Base-by-base conservation (phyloP, 1,140 invertebrate genomes). In the Berghia stephanieae region DNA sequence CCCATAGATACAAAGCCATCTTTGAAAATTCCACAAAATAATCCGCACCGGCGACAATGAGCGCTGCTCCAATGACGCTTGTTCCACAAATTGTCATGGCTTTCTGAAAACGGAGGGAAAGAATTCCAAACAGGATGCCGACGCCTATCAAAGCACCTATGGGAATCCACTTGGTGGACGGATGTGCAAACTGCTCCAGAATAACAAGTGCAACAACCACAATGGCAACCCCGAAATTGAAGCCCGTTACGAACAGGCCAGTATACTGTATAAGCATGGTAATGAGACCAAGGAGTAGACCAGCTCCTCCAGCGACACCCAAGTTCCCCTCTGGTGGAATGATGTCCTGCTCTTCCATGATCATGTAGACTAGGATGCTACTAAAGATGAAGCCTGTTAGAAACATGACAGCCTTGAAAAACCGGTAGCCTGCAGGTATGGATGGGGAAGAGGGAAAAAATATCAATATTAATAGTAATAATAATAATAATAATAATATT, bases 401-500 rank as follows among this genome's bases (percentile, higher is more conserved):
- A 86, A 96, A 96, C 92, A 96, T 95, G n/a, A 94, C 93, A 2
- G 94, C 94, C 88, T 96, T 95, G 87, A 96, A 95, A 88, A 94
- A 96, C 68, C 95, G 92, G 88, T 96, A 96, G 70, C 95, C 94
- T 95, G 91, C 60, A 92, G n/a, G n/a, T n/a, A n/a, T n/a, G n/a
- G n/a, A n/a, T n/a, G n/a, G n/a, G n/a, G n/a, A n/a, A n/a, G n/a
- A n/a, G n/a, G n/a, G n/a, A n/a, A n/a, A n/a, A n/a, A n/a, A n/a
- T n/a, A n/a, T n/a, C n/a, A n/a, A n/a, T n/a, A n/a, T n/a, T n/a
- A n/a, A n/a, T n/a, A n/a, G n/a, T n/a, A n/a, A n/a, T n/a, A n/a
- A 93, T 18, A 67, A 38, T 78, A 74, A 72, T 40, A 38, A 10
- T 46, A 13, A 71, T 43, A 27, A 27, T 42, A 55, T 43, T 34